Conservation (phyloP, 1,140 invertebrate species). For the Catajapyx aquilonaris region DNA sequence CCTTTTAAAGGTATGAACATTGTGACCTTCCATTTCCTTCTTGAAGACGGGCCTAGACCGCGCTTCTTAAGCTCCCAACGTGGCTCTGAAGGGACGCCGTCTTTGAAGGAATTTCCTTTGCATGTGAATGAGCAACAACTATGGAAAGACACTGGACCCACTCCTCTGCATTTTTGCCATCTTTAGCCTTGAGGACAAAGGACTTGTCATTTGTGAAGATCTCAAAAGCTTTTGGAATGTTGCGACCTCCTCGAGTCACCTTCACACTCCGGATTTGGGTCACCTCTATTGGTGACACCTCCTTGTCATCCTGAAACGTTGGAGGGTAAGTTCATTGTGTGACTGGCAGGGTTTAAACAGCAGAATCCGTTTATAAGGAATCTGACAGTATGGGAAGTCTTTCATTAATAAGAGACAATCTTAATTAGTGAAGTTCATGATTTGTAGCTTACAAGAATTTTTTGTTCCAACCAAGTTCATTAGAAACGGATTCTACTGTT, state of each 20-base stretch:
- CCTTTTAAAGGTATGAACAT: too few relatives aligned
- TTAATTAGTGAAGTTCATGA: conserved; percentile 3
- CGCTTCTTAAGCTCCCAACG: conserved; percentile 3
- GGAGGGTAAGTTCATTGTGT: too few relatives aligned
- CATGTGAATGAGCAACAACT: conserved; percentile 60
- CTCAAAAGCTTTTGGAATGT: conserved; percentile 87
- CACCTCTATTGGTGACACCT: conserved; percentile 43
- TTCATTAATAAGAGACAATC: conserved; percentile 4
- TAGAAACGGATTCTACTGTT: background rate
- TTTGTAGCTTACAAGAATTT: conserved; percentile 4
- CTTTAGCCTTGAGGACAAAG: conserved; percentile 77
- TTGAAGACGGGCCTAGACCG: too few relatives aligned
- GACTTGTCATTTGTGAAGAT: conserved; percentile 85
- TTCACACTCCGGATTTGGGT: conserved; percentile 82
- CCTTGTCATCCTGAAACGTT: conserved; percentile 27
- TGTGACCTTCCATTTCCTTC: too few relatives aligned
- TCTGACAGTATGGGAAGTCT: too few relatives aligned
- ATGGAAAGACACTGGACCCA: conserved; percentile 82
- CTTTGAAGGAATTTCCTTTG: conserved; percentile 40
- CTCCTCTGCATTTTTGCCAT: conserved; percentile 82
- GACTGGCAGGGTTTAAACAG: too few relatives aligned
- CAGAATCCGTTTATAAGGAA: too few relatives aligned
- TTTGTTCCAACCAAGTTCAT: background rate
- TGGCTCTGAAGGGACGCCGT: conserved; percentile 40
- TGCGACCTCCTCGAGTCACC: conserved; percentile 58